phyloP scores from a whole-genome alignment of 2,797 vertebrate genomes.

The Trachops cirrhosus region DNA sequence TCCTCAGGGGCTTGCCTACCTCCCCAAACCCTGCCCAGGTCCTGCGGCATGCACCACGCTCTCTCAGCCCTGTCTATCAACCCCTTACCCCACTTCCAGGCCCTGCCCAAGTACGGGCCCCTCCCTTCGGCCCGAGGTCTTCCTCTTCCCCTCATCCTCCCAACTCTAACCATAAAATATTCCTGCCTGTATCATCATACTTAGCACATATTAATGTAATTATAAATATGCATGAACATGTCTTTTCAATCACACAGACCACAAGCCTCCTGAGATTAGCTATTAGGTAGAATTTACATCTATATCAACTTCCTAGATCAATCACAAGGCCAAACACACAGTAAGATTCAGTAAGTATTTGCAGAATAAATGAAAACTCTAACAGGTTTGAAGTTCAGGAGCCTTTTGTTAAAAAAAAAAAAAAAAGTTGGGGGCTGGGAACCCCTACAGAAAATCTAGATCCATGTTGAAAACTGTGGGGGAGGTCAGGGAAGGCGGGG shows the following conservation, averaged over 20 bases:
- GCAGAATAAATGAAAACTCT: slow-evolving; percentile 31
- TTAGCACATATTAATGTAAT: not conserved
- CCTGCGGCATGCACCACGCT: fast-evolving
- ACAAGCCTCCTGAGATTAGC: not conserved
- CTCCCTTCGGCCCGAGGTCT: too few species aligned
- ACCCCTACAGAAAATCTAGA: not conserved
- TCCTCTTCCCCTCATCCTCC: not conserved
- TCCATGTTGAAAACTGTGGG: not conserved
- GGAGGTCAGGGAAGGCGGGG: not conserved
- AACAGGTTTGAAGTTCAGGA: not conserved
- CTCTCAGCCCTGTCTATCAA: not conserved
- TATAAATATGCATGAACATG: not conserved
- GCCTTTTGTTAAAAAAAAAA: not conserved
- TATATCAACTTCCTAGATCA: not conserved
- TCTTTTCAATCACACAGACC: not conserved
- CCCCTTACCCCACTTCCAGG: not conserved
- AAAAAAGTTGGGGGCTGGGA: not conserved
- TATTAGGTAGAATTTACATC: not conserved
- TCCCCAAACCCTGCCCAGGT: not conserved
- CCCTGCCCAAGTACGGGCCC: not conserved
- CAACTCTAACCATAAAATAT: not conserved
- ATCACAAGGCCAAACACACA: not conserved
- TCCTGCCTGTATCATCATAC: not conserved
- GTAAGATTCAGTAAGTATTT: not conserved
- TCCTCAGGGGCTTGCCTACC: not conserved